A percentile compares a stretch with the other conserved stretches of the same genome.
These are phyloP conservation scores for Scotopteryx bipunctaria DNA, from an alignment of 2,888 invertebrate species.

Conservation along the genomic window DNA sequence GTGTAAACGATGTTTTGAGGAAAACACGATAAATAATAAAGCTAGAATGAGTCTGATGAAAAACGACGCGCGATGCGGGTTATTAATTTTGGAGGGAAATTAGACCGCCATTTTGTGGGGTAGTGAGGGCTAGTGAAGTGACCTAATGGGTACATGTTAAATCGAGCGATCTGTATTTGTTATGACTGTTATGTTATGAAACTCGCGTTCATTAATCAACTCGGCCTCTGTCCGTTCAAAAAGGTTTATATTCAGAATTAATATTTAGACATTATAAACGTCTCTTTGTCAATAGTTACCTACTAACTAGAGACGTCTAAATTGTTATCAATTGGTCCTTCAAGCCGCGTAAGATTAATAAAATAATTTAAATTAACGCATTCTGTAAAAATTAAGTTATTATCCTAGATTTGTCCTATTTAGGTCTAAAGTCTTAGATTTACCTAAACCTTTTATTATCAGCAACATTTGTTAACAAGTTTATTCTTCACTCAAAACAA, in stretches of 20 bases:
- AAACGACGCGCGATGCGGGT: constrained; percentile 70
- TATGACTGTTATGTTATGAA: constrained; percentile 20
- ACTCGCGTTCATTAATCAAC: constrained; percentile 18
- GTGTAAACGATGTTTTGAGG: constrained; percentile 72
- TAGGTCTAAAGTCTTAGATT: too few relatives aligned
- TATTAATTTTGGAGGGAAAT: constrained; percentile 71
- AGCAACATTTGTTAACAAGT: constrained; percentile 4
- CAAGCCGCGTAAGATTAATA: too few relatives aligned
- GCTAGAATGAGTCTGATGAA: constrained; percentile 70
- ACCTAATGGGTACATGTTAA: constrained; percentile 46
- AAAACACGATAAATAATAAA: constrained; percentile 75
- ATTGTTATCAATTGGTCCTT: too few relatives aligned
- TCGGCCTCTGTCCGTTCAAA: constrained; percentile 5
- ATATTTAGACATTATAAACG: too few relatives aligned
- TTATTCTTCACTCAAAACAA: constrained; percentile 40
- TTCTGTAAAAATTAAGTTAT: too few relatives aligned
- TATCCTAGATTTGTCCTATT: too few relatives aligned
- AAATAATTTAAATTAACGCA: too few relatives aligned
- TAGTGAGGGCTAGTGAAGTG: constrained; percentile 45
- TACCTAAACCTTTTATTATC: background rate
- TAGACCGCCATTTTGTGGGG: constrained; percentile 62
- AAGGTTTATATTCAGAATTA: constrained; percentile 11
- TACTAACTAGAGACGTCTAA: too few relatives aligned
- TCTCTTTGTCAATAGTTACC: too few relatives aligned
- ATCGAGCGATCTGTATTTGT: constrained; percentile 38